Conservation (phyloP, 2,113 vertebrate genomes). For the Rattus norvegicus region GRCr8 NC_086020.1:66628001-66628500, state of each 20-base stretch:
- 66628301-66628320: neutral
- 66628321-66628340: neutral
- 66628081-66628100: neutral
- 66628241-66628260: neutral
- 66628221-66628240: neutral
- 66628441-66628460: neutral
- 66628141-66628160: neutral
- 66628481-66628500: neutral
- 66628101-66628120: neutral
- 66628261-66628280: neutral
- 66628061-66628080: neutral
- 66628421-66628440: neutral
- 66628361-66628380: neutral
- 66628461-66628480: neutral
- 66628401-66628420: too few relatives aligned
- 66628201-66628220: neutral
- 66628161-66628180: neutral
- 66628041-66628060: neutral
- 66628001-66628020: neutral
- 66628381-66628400: neutral
- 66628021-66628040: neutral
- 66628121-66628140: neutral
- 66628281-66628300: neutral
- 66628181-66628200: neutral
- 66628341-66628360: neutral